Conservation (phyloP, 2,113 vertebrate genomes). For the Neolamprologus modestus region DNA sequence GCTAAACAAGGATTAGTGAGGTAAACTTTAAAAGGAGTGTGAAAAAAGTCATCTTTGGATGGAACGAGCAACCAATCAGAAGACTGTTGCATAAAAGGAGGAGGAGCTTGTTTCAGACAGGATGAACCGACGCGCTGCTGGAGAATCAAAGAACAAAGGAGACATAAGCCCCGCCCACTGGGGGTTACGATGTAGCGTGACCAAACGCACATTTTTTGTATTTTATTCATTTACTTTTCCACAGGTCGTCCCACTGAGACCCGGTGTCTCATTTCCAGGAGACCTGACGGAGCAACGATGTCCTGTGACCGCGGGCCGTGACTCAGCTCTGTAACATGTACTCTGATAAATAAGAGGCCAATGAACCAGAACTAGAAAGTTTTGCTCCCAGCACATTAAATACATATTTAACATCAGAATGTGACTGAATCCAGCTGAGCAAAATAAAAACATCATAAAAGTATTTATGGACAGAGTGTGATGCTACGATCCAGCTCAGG, state of each 20-base stretch:
- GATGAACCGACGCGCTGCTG: background rate
- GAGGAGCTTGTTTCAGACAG: background rate
- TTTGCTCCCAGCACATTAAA: background rate
- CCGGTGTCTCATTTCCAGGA: fast-evolving
- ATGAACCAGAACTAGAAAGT: background rate
- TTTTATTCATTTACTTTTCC: background rate
- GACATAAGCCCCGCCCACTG: background rate
- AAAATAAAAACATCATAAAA: background rate
- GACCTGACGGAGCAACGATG: fast-evolving
- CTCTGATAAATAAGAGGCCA: background rate
- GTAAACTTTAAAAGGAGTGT: background rate
- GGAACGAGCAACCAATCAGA: background rate
- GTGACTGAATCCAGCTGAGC: background rate
- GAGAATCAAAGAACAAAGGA: background rate
- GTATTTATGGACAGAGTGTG: background rate
- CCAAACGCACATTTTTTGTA: background rate
- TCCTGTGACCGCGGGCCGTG: fast-evolving
- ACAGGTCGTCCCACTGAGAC: background rate
- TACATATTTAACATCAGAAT: background rate
- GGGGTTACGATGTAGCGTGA: background rate
- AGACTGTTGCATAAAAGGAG: background rate
- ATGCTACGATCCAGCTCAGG: background rate
- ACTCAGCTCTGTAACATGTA: background rate
- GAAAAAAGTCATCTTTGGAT: background rate
- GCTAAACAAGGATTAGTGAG: background rate